Conservation (phyloP, 1,140 invertebrate species). For the Drosophila sp. region DNA sequence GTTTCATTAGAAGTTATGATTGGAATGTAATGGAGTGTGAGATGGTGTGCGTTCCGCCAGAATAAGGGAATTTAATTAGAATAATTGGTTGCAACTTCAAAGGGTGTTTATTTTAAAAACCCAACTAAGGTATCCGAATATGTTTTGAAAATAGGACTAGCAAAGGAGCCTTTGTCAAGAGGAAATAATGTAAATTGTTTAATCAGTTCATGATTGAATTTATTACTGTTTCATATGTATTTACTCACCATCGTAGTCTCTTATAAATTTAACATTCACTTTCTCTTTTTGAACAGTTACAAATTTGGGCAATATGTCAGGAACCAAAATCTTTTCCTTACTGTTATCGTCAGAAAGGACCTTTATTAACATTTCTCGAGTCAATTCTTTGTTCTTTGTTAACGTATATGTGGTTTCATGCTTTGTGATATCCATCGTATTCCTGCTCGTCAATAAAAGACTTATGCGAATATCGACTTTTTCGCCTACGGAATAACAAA, state of each 20-base stretch:
- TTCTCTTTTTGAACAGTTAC: slow-evolving; percentile 86
- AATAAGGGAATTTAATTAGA: neutral
- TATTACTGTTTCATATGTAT: neutral
- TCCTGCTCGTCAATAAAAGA: slow-evolving; percentile 40
- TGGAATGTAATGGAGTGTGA: neutral
- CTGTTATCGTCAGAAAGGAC: slow-evolving; percentile 84
- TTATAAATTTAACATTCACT: slow-evolving; percentile 41
- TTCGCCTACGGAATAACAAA: slow-evolving; percentile 28
- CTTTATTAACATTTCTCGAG: slow-evolving; percentile 84
- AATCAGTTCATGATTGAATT: neutral
- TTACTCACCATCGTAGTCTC: slow-evolving; percentile 53
- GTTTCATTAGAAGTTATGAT: no score
- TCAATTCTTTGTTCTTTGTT: slow-evolving; percentile 31
- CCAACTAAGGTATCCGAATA: no score
- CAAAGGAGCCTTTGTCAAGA: no score
- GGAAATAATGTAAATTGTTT: neutral
- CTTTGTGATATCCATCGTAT: slow-evolving; percentile 22
- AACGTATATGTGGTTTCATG: slow-evolving; percentile 48
- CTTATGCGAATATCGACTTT: slow-evolving; percentile 44
- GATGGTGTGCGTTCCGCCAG: neutral
- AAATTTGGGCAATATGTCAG: slow-evolving; percentile 90
- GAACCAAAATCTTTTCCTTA: slow-evolving; percentile 83
- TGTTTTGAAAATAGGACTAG: no score
- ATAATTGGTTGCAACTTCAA: neutral
- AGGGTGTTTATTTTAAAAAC: neutral